Conservation (phyloP, 2,888 invertebrate species). For the Ceriagrion tenellum region DNA sequence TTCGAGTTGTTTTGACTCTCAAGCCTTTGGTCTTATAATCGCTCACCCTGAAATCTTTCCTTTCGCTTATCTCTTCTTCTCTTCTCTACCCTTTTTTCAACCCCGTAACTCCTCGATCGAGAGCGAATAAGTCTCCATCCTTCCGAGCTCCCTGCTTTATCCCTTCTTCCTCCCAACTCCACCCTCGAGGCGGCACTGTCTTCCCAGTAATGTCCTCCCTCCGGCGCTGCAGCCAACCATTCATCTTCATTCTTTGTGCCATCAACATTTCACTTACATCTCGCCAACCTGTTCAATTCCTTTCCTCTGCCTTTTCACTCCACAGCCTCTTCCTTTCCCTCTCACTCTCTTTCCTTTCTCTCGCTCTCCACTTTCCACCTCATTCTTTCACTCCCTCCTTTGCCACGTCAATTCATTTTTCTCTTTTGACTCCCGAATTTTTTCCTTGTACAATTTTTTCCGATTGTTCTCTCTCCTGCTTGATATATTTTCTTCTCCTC, state of each 20-base stretch:
- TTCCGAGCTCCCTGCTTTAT: background rate
- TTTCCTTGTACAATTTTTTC: background rate
- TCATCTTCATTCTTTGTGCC: constrained; percentile 41
- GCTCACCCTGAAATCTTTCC: background rate
- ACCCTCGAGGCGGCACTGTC: background rate
- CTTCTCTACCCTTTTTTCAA: background rate
- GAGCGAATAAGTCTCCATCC: background rate
- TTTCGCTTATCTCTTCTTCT: background rate
- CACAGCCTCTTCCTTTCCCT: no score
- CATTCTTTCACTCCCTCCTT: background rate
- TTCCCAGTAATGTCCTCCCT: background rate
- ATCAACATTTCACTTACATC: constrained; percentile 6
- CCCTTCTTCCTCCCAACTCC: no score
- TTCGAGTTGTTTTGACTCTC: background rate
- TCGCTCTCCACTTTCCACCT: no score
- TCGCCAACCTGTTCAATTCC: background rate
- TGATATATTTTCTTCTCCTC: background rate
- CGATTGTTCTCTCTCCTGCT: background rate
- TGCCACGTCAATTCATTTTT: background rate
- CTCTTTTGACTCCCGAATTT: constrained; percentile 26
- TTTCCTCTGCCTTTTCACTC: background rate
- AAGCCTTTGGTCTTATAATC: background rate
- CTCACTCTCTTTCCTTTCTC: no score
- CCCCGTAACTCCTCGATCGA: background rate
- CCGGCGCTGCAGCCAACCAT: background rate